Conservation (phyloP, 2,113 vertebrate species). For the Paradisaea rubra region DNA sequence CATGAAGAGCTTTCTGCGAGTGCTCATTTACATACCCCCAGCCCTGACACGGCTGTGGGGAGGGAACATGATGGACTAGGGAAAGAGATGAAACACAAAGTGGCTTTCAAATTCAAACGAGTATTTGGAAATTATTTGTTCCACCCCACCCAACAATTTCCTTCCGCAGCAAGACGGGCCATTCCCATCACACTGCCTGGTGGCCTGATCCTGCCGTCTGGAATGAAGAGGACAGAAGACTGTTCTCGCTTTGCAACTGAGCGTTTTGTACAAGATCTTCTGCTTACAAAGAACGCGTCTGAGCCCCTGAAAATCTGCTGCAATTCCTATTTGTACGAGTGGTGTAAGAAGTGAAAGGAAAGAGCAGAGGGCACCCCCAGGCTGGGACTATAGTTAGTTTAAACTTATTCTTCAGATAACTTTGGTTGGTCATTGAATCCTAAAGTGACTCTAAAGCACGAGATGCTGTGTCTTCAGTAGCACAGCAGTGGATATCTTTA, state of each 20-base stretch:
- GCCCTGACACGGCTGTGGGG: rapidly evolving
- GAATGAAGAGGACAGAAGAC: not conserved
- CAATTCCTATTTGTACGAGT: not conserved
- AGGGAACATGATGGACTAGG: not conserved
- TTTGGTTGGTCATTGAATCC: conserved; percentile 4
- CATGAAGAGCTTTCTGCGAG: not conserved
- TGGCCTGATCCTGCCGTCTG: not conserved
- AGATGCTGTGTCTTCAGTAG: conserved; percentile 6
- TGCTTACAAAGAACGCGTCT: rapidly evolving
- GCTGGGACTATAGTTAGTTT: not conserved
- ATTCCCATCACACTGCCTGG: not conserved
- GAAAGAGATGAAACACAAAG: not conserved
- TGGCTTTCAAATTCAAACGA: not conserved
- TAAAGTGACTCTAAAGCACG: conserved; percentile 33
- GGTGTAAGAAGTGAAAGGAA: not conserved
- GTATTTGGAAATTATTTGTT: not conserved
- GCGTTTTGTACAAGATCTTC: not conserved
- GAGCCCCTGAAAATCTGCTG: not conserved
- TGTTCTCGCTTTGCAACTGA: not conserved
- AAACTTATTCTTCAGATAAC: not conserved
- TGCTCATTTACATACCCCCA: not conserved
- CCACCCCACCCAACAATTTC: not conserved
- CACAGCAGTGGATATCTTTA: conserved; percentile 44
- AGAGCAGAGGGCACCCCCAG: not conserved
- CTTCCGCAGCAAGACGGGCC: not conserved